These are phyloP conservation scores for Siphonodentalium dalli DNA, from an alignment of 2,888 invertebrate genomes.

Conservation along the genomic window DNA sequence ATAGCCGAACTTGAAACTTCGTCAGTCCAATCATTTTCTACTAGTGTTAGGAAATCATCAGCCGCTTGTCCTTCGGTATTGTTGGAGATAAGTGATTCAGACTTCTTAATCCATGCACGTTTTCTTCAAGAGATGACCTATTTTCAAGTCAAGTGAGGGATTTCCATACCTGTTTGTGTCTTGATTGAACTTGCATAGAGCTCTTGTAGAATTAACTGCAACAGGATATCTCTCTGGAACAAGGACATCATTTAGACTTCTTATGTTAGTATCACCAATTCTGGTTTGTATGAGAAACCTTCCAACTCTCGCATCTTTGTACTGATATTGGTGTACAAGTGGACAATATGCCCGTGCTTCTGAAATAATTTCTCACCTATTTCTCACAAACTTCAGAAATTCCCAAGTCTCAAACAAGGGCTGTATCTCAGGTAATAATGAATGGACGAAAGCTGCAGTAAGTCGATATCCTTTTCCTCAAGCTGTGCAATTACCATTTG, in stretches of 20 bases:
- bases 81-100: slow-evolving; percentile 7
- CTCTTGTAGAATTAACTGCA: slow-evolving; percentile 11
- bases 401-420: no score
- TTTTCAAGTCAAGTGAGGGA: slow-evolving; percentile 20
- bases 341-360: slow-evolving; percentile 17
- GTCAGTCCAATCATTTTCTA: slow-evolving; percentile 18
- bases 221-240: slow-evolving; percentile 11
- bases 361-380: slow-evolving; percentile 22
- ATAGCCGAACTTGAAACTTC: slow-evolving; percentile 11
- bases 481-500: no score
- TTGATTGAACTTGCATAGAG: slow-evolving; percentile 10
- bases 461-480: no score
- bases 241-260: slow-evolving; percentile 10
- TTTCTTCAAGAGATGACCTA: slow-evolving; percentile 18
- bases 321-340: slow-evolving; percentile 14
- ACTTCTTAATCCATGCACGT: slow-evolving; percentile 16
- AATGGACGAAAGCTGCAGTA: no score
- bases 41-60: slow-evolving; percentile 10
- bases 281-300: slow-evolving; percentile 14
- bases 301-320: slow-evolving; percentile 21
- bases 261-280: slow-evolving; percentile 3
- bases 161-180: slow-evolving; percentile 8
- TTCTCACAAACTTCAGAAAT: no score
- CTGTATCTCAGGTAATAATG: no score
- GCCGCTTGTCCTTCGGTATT: slow-evolving; percentile 2